phyloP scores from a whole-genome alignment of 2,888 invertebrate genomes.

The Hyposoter dolosus region DNA sequence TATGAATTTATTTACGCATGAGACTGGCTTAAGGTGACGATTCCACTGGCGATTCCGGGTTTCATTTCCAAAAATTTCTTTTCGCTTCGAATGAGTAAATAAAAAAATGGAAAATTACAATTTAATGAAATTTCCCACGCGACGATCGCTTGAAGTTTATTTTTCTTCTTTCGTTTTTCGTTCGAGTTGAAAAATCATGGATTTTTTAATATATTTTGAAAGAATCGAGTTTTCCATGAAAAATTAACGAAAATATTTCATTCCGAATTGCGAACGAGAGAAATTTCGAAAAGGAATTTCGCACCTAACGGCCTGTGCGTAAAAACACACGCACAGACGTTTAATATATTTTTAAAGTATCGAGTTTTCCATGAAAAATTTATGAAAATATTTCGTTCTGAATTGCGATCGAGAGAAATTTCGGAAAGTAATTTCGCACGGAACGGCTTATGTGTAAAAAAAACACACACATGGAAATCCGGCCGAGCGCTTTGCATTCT shows the following conservation, averaged over 20 bases:
- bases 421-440: neutral
- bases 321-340: neutral
- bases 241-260: too few relatives aligned
- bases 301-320: too few relatives aligned
- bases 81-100: neutral
- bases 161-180: too few relatives aligned
- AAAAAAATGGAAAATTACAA: too few relatives aligned
- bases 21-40: neutral
- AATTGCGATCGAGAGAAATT: neutral
- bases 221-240: too few relatives aligned
- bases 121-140: too few relatives aligned
- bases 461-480: neutral
- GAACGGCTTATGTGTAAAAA: neutral
- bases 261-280: too few relatives aligned
- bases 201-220: too few relatives aligned
- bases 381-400: neutral
- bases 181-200: too few relatives aligned
- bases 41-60: neutral
- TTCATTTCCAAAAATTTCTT: neutral
- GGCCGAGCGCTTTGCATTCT: neutral
- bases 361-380: neutral
- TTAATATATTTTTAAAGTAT: too few relatives aligned
- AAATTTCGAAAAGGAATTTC: too few relatives aligned
- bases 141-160: too few relatives aligned
- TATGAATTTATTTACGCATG: slow-evolving; percentile 18